These are phyloP conservation scores for Tringa solitaria DNA, from an alignment of 2,113 vertebrate species.

Conservation along the genomic window DNA sequence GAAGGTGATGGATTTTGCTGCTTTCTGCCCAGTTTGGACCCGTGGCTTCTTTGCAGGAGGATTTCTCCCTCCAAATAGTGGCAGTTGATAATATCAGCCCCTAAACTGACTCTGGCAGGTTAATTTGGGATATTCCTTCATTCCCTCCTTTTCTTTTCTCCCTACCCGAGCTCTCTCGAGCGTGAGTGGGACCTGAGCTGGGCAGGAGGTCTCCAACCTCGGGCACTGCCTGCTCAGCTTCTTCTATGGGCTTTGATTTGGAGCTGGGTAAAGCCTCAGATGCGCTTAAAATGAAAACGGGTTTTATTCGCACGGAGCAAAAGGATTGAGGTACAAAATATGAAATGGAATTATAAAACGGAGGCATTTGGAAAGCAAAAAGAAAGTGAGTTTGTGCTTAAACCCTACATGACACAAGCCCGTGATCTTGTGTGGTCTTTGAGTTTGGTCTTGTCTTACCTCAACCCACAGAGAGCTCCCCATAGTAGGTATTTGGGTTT, in stretches of 20 bases:
- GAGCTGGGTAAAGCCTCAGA: neutral
- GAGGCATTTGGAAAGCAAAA: neutral
- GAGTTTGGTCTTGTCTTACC: neutral
- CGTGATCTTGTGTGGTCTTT: neutral
- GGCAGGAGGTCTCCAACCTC: neutral
- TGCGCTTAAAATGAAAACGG: fast-evolving
- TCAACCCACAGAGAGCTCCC: neutral
- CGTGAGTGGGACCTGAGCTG: neutral
- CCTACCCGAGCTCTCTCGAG: neutral
- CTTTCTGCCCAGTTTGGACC: neutral
- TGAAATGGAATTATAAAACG: neutral
- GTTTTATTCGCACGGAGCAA: neutral
- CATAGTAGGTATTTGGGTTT: neutral
- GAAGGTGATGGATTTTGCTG: neutral
- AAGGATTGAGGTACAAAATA: neutral
- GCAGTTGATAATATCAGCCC: neutral
- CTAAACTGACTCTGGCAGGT: neutral
- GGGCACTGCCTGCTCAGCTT: neutral
- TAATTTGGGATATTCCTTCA: neutral
- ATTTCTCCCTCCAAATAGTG: neutral
- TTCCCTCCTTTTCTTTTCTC: neutral
- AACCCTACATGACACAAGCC: neutral
- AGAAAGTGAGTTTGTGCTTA: neutral
- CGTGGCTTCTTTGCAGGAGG: neutral
- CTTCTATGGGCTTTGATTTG: neutral